These are phyloP conservation scores for Agonopterix heracliana DNA, from an alignment of 2,888 invertebrate genomes.

Conservation along the genomic window DNA sequence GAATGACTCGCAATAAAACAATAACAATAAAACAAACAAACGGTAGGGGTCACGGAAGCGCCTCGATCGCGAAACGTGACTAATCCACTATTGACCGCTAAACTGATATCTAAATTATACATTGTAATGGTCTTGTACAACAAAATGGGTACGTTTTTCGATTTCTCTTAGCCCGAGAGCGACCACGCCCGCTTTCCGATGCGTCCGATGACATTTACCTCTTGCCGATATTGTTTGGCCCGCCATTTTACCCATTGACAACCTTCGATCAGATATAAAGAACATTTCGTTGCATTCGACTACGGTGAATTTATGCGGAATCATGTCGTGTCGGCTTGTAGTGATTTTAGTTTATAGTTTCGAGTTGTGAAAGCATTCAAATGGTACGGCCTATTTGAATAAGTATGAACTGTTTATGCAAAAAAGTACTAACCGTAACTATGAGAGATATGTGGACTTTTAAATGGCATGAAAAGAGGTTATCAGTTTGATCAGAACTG, in stretches of 20 bases:
- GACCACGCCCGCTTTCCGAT: constrained; percentile 37
- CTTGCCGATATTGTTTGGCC: constrained; percentile 38
- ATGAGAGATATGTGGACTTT: no score
- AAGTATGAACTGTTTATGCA: neutral
- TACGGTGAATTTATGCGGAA: constrained; percentile 21
- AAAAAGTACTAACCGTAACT: no score
- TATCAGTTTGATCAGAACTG: no score
- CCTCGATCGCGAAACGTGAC: constrained; percentile 45
- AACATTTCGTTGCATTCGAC: constrained; percentile 12
- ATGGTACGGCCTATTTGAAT: constrained; percentile 10
- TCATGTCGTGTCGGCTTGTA: constrained; percentile 20
- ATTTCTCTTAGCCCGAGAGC: constrained; percentile 29
- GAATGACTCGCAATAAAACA: no score
- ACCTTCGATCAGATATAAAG: constrained; percentile 38
- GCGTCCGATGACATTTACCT: constrained; percentile 53
- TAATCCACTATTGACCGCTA: constrained; percentile 42
- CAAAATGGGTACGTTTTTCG: constrained; percentile 34
- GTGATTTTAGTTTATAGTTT: constrained; percentile 22
- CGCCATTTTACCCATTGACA: constrained; percentile 45
- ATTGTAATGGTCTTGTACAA: constrained; percentile 30
- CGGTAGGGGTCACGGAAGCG: constrained; percentile 28
- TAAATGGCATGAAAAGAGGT: no score
- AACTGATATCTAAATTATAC: constrained; percentile 52
- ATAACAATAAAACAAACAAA: neutral
- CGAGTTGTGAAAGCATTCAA: constrained; percentile 21